phyloP scores from a whole-genome alignment of 1,140 invertebrate genomes.

The Lasaia peninsularis region DNA sequence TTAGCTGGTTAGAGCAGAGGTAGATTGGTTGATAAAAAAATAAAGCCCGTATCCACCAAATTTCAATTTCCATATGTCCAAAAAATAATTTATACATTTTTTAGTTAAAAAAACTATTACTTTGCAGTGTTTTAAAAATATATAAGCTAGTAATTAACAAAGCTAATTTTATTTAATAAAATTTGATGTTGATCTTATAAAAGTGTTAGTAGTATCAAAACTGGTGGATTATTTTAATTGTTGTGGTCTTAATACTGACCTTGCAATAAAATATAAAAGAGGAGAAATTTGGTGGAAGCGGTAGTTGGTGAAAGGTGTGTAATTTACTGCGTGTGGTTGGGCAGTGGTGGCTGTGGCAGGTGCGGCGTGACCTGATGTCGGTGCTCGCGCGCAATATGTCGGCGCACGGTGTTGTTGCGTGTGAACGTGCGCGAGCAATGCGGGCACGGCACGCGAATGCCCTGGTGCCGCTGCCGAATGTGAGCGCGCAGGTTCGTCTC shows the following conservation, averaged over 20 bases:
- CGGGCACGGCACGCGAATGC: slow-evolving; percentile 91
- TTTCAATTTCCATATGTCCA: background rate
- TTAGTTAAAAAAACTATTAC: no score
- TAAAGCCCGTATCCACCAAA: slow-evolving; percentile 1
- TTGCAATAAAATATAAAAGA: no score
- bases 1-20: slow-evolving; percentile 52
- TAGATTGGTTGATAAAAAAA: slow-evolving; percentile 55
- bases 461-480: slow-evolving; percentile 92
- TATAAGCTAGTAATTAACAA: no score
- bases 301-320: slow-evolving; percentile 18
- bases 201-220: no score
- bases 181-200: no score
- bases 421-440: slow-evolving; percentile 94
- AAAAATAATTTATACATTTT: slow-evolving; percentile 22
- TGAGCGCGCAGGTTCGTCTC: slow-evolving; percentile 94
- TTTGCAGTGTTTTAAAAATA: no score
- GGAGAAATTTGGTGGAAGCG: slow-evolving; percentile 3
- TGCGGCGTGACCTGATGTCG: slow-evolving; percentile 85
- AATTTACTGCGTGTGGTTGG: slow-evolving; percentile 79
- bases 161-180: no score
- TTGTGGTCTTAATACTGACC: no score
- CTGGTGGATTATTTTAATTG: no score
- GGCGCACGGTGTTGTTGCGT: slow-evolving; percentile 92
- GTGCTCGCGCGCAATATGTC: slow-evolving; percentile 92
- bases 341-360: slow-evolving; percentile 77